phyloP scores from a whole-genome alignment of 2,113 vertebrate species.

The Peromyscus maniculatus region DNA sequence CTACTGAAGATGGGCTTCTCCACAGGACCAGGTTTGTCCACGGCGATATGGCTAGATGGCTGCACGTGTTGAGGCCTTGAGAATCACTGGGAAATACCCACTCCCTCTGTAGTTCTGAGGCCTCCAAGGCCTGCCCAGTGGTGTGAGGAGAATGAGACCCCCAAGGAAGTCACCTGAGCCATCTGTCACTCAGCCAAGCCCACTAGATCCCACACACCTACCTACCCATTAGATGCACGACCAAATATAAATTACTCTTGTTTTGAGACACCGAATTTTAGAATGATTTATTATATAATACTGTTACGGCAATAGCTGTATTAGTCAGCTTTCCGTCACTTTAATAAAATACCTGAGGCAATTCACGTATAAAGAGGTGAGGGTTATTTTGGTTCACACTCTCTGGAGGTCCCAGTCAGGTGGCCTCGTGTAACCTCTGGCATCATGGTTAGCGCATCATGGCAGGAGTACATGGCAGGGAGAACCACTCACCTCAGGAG shows the following conservation, averaged over 20 bases:
- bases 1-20: not conserved
- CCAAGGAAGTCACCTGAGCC: not conserved
- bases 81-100: not conserved
- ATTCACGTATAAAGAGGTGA: not conserved
- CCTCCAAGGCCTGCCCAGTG: not conserved
- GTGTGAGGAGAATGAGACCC: not conserved
- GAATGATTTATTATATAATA: constrained; percentile 16
- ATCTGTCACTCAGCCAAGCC: not conserved
- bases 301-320: not conserved
- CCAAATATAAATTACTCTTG: not conserved
- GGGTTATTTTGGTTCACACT: not conserved
- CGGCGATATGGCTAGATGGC: not conserved
- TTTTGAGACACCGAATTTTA: not conserved
- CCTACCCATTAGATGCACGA: not conserved
- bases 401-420: not conserved
- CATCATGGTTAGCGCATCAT: not conserved
- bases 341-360: not conserved
- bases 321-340: not conserved
- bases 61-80: not conserved
- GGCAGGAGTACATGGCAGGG: not conserved
- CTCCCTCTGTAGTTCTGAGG: not conserved
- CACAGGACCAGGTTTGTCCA: not conserved
- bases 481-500: not conserved
- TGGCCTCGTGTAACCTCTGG: not conserved
- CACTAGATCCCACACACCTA: accelerated